These are phyloP conservation scores for Cerastoderma edule DNA, from an alignment of 2,888 invertebrate genomes.

Conservation along the genomic window DNA sequence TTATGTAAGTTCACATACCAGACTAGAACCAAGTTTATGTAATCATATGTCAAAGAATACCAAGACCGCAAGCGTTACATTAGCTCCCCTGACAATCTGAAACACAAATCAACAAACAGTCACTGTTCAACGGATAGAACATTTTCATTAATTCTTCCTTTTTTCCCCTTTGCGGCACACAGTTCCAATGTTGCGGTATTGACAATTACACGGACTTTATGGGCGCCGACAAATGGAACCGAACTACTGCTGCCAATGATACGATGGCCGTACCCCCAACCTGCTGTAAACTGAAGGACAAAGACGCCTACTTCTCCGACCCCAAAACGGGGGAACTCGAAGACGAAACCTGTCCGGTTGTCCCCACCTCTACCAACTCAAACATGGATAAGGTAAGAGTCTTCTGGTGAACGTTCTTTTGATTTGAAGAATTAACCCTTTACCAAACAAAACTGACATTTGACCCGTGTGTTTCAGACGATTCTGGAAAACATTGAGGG, in stretches of 20 bases:
- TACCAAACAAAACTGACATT: too few species aligned
- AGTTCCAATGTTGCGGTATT: conserved; percentile 60
- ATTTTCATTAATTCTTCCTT: too few species aligned
- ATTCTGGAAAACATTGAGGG: too few species aligned
- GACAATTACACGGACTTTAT: conserved; percentile 49
- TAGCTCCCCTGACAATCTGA: too few species aligned
- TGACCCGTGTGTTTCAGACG: too few species aligned
- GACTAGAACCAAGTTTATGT: too few species aligned
- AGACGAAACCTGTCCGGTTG: conserved; percentile 32
- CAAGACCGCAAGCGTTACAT: too few species aligned
- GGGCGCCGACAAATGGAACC: conserved; percentile 52
- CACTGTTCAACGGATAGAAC: too few species aligned
- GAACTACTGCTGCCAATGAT: neutral
- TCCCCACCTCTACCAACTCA: conserved; percentile 32
- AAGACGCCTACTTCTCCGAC: conserved; percentile 37
- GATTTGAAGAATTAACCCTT: too few species aligned
- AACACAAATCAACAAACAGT: too few species aligned
- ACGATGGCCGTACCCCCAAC: conserved; percentile 38
- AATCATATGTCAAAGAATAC: too few species aligned
- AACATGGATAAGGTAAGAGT: conserved; percentile 34
- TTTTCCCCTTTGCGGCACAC: neutral
- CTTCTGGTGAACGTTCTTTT: neutral
- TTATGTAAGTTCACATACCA: too few species aligned
- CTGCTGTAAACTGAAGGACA: conserved; percentile 47
- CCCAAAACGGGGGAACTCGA: conserved; percentile 15